Conservation (phyloP, 1,140 invertebrate species). For the Eupeodes corollae region DNA sequence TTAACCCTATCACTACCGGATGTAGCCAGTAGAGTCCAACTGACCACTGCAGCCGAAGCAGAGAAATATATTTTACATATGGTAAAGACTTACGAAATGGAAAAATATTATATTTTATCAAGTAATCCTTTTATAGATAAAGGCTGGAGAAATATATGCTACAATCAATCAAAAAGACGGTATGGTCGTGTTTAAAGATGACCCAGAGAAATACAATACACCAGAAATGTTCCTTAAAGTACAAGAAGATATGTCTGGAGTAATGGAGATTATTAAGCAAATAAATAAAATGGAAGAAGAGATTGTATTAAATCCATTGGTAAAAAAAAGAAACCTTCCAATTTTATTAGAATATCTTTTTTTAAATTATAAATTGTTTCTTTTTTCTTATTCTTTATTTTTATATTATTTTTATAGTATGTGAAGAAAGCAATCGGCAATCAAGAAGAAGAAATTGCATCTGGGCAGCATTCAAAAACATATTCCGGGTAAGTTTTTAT, state of each 20-base stretch:
- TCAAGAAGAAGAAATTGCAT: slow-evolving; percentile 52
- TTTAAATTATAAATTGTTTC: not conserved
- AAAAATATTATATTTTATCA: not conserved
- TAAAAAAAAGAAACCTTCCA: slow-evolving; percentile 14
- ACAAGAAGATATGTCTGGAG: slow-evolving; percentile 78
- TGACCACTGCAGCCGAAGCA: slow-evolving; percentile 72
- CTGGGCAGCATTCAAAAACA: slow-evolving; percentile 44
- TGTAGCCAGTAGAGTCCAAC: slow-evolving; percentile 81
- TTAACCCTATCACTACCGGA: slow-evolving; percentile 87
- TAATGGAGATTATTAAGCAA: slow-evolving; percentile 75
- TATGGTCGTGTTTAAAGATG: slow-evolving; percentile 94
- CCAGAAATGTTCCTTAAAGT: slow-evolving; percentile 73
- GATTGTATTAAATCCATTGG: slow-evolving; percentile 79
- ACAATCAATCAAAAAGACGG: slow-evolving; percentile 96
- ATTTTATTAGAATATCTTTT: not conserved
- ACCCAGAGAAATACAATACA: slow-evolving; percentile 89
- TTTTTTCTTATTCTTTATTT: not conserved
- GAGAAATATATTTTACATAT: slow-evolving; percentile 92
- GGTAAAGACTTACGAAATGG: slow-evolving; percentile 44
- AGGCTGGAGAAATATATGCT: slow-evolving; percentile 93
- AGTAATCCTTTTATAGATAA: slow-evolving; percentile 56
- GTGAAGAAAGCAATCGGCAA: slow-evolving; percentile 58
- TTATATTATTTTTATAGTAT: slow-evolving; percentile 43
- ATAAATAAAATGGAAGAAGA: slow-evolving; percentile 88
- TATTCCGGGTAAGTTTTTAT: slow-evolving; percentile 32